Evolutionary conservation across 2,113 vertebrate species (phyloP), one percentile per base, ranked within the genome.

Genomic region (Misgurnus mizolepis): DNA sequence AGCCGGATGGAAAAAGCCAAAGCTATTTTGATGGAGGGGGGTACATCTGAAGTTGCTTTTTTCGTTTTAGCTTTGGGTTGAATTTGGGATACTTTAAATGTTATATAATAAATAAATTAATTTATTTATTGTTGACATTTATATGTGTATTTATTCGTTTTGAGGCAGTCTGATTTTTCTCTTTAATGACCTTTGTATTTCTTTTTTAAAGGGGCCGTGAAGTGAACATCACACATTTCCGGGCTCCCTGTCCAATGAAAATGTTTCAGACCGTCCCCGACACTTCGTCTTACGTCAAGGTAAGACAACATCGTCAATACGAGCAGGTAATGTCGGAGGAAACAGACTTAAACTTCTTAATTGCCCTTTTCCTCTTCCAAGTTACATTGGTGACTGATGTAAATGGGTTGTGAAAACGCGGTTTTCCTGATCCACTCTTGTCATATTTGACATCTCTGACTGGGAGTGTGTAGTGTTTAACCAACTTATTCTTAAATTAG

Each of bases 181-280:
- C 22, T 55, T 9, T 61, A 14, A 34, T 75, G 18, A 64, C 72
- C 14, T 39, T 1, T 60, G 2, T 12, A 41, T 64, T 17, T 76
- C 0, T 18, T 77, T 8, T 76, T 61, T 75, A 14, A 79, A 92
- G 90, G 85, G 87, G 82, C 87, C 86, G 83, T 79, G 88, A 88
- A 91, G 87, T 84, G 78, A 75, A 85, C 71, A 71, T 86, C 70
- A 72, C 86, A 88, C 80, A 86, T 87, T 80, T 86, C 86, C 86
- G 86, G 89, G 86, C 89, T 86, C 89, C 87, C 88, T 88, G 88
- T 87, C 88, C 79, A 85, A 87, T 86, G 87, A 95, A 91, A 93
- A 97, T 98, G 96, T 97, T 98, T 93, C 96, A 98, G 93, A 98
- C 95, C 78, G 96, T 98, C 78, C 96, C 96, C 78, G 97, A 98